phyloP scores from a whole-genome alignment of 1,140 invertebrate species.

The Hylaeus anthracinus region DNA sequence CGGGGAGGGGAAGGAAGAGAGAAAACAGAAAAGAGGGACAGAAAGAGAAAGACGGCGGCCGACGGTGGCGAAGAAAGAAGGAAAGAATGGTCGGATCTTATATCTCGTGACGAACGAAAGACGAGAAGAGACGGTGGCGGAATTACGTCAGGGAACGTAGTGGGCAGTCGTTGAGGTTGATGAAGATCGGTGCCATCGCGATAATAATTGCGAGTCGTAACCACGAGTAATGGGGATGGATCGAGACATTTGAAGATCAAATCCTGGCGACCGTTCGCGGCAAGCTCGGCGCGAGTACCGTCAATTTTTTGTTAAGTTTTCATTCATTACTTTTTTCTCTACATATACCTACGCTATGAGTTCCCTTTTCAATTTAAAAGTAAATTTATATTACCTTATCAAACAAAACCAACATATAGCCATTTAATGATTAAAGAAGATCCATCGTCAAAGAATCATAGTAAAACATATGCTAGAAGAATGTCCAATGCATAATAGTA shows the following conservation, averaged over 20 bases:
- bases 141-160: conserved; percentile 62
- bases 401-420: too few relatives aligned
- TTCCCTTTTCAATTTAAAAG: too few relatives aligned
- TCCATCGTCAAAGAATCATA: too few relatives aligned
- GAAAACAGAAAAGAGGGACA: conserved; percentile 39
- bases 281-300: background rate
- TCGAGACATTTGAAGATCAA: conserved; percentile 11
- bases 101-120: conserved; percentile 50
- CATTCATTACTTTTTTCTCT: too few relatives aligned
- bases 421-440: too few relatives aligned
- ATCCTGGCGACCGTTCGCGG: background rate
- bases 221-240: conserved; percentile 5
- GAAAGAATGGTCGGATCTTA: conserved; percentile 31
- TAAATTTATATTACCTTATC: too few relatives aligned
- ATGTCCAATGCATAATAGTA: too few relatives aligned
- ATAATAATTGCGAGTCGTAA: conserved; percentile 55
- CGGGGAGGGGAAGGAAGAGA: conserved; percentile 49
- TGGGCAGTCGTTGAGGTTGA: conserved; percentile 50
- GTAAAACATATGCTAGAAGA: too few relatives aligned
- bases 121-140: conserved; percentile 54
- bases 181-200: conserved; percentile 55
- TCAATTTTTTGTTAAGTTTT: too few relatives aligned
- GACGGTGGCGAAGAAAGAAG: conserved; percentile 49
- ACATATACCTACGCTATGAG: too few relatives aligned
- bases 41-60: conserved; percentile 36